Evolutionary conservation across 1,140 invertebrate genomes (phyloP).

Genomic region (Matsumurasca onukii): DNA sequence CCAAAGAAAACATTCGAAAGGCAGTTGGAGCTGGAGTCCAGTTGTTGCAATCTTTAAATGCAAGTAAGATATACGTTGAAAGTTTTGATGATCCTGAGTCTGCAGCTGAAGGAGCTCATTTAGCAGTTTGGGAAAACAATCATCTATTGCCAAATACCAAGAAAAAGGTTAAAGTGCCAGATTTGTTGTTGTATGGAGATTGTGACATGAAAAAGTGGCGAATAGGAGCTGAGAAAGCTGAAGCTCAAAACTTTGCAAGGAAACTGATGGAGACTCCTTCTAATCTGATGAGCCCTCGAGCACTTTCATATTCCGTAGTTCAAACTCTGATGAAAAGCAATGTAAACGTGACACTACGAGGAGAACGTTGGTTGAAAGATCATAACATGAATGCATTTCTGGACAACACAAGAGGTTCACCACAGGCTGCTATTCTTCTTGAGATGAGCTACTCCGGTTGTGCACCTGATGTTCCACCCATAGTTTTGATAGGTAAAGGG

Average conservation of each 20-base stretch:
- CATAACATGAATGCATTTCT: constrained; percentile 64
- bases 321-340: constrained; percentile 50
- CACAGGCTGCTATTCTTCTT: constrained; percentile 61
- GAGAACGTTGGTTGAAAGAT: constrained; percentile 58
- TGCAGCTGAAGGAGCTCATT: constrained; percentile 53
- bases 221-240: constrained; percentile 56
- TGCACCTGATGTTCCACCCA: constrained; percentile 49
- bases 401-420: constrained; percentile 60
- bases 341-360: constrained; percentile 54
- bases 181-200: constrained; percentile 40
- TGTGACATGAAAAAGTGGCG: constrained; percentile 55
- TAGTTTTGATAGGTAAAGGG: constrained; percentile 54
- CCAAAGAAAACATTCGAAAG: constrained; percentile 51
- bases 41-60: constrained; percentile 47
- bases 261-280: constrained; percentile 64
- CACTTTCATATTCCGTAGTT: constrained; percentile 55
- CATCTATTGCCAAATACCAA: constrained; percentile 52
- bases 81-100: constrained; percentile 55
- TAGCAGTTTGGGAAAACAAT: constrained; percentile 53
- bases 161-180: constrained; percentile 45
- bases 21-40: constrained; percentile 51
- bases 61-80: constrained; percentile 52
- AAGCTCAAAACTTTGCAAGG: constrained; percentile 62
- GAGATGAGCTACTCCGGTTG: constrained; percentile 57
- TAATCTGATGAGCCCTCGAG: constrained; percentile 63